phyloP scores from a whole-genome alignment of 2,113 vertebrate species.

The Ptychochromis oligacanthus region DNA sequence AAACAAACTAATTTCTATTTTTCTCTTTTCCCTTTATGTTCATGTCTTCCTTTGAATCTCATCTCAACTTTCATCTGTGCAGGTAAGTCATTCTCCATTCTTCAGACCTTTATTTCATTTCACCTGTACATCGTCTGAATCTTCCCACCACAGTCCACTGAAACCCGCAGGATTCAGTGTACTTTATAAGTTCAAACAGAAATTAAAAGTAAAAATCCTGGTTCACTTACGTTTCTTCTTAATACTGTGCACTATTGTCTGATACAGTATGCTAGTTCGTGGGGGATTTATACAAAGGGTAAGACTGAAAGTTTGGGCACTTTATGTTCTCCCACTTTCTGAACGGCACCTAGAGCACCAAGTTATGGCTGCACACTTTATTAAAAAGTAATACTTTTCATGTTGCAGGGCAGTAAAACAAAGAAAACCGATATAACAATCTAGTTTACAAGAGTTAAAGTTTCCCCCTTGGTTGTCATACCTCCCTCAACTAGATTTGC shows the following conservation, averaged over 20 bases:
- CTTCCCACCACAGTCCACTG: neutral
- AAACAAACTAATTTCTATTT: neutral
- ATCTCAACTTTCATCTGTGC: neutral
- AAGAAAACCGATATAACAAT: neutral
- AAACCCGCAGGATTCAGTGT: neutral
- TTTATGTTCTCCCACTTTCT: neutral
- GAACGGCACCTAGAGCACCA: neutral
- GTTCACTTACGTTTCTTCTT: neutral
- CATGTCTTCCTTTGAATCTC: neutral
- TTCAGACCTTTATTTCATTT: conserved; percentile 9
- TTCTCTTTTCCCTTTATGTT: neutral
- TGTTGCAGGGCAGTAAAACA: conserved; percentile 5
- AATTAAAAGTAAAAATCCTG: neutral
- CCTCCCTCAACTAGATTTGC: neutral
- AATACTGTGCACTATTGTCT: neutral
- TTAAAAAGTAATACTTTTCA: conserved; percentile 6
- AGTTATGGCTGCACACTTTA: neutral
- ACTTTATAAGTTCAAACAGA: neutral
- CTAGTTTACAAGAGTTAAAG: neutral
- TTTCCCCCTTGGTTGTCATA: neutral
- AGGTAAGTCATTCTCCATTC: conserved; percentile 34
- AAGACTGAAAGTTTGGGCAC: neutral
- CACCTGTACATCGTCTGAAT: conserved; percentile 4
- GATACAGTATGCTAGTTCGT: neutral
- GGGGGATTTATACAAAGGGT: neutral